Conservation (phyloP, 2,113 vertebrate species). For the Microtus ochrogaster region DNA sequence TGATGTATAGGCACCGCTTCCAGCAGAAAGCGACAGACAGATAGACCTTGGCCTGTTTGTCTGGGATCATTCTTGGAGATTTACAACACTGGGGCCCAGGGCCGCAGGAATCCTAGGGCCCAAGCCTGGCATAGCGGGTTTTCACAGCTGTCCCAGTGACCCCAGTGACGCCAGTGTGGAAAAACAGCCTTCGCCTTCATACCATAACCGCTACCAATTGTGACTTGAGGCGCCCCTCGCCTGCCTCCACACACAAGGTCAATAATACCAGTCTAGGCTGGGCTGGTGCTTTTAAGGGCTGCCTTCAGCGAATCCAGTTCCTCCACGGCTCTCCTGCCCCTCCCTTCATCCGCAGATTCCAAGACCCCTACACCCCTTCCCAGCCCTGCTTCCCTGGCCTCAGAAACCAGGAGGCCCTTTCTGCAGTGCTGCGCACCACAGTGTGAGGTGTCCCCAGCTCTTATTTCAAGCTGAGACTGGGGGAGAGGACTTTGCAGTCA, state of each 20-base stretch:
- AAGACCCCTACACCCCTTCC: neutral
- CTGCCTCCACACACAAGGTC: no score
- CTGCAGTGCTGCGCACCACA: neutral
- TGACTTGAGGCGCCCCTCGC: accelerated
- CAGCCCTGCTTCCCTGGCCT: no score
- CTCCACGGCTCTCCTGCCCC: accelerated
- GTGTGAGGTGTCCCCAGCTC: neutral
- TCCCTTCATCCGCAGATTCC: neutral
- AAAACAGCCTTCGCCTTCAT: neutral
- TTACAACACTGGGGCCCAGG: neutral
- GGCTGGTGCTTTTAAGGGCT: neutral
- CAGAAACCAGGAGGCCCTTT: neutral
- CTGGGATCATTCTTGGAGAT: neutral
- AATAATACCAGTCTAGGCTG: neutral
- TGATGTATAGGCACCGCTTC: accelerated
- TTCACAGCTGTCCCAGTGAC: neutral
- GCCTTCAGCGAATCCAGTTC: neutral
- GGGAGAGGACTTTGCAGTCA: neutral
- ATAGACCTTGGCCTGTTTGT: neutral
- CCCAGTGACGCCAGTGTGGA: neutral
- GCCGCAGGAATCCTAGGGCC: neutral
- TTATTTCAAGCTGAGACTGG: neutral
- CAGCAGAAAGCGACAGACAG: neutral
- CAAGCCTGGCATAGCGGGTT: neutral
- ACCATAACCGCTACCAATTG: neutral